Evolutionary conservation across 2,113 vertebrate species (phyloP), one percentile per base, ranked within the genome.

Genomic region (Pelmatolapia mariae): DNA sequence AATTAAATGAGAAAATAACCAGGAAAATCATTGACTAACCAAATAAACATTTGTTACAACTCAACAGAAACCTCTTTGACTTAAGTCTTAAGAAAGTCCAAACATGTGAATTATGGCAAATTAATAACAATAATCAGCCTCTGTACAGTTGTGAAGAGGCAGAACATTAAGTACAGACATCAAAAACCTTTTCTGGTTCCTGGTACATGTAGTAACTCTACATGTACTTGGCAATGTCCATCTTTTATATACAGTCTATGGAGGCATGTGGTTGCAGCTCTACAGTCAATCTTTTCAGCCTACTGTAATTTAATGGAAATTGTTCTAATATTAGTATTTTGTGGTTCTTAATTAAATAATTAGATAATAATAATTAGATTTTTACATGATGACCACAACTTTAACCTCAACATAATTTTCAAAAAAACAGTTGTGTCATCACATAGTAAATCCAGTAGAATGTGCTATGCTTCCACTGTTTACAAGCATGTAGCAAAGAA

Each of bases 381-480:
- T 24, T 24, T 71, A 24, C n/a, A 71, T 0, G 0, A 38, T 66
- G 0, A 38, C 33, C 3, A 45, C 13, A 16, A 71, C 12, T 43
- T 71, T 43, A 66, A n/a, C 19, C 61, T 5, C 61, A 66, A 1
- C 19, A 66, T 22, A 13, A 38, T 38, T n/a, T 66, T n/a, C 1
- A 66, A 38, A 5, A 36, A 66, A 5, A 0, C 61, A 38, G 61
- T 2, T 0, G 0, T 0, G 1, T 26, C 12, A 26, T 73, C 38
- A 45, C 38, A 66, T 0, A 73, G 68, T 45, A 45, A 6, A 10
- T 73, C 66, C 22, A 73, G 66, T 15, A 73, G 13, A 73, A 40
- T 26, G 1, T 45, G n/a, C 38, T 43, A 4, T 26, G 38, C 0
- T 26, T 73, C 22, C 2, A 73, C 2, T 24, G 38, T 71, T 71